Evolutionary conservation across 1,140 invertebrate genomes (phyloP), one percentile per base, ranked within the genome.

Genomic region (Cydia fagiglandana): DNA sequence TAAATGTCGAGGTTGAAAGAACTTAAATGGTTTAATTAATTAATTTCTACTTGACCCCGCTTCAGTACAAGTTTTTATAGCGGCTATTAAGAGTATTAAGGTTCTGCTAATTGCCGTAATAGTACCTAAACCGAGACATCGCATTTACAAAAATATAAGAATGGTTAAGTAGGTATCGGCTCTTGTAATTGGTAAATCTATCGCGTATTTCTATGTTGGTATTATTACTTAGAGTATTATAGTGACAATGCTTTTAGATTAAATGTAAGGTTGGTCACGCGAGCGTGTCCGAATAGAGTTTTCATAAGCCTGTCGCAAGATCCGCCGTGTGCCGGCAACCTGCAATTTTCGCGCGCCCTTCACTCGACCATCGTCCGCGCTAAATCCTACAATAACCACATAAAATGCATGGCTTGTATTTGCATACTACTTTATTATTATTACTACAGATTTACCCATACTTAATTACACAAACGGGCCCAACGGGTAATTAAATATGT

Each of bases 271-370:
- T 70, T 70, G 17, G 34, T 20, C 66, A 45, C 38, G 34, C 66
- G 38, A 70, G 66, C 66, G 66, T 70, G 30, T 70, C 66, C n/a
- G 66, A 38, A 70, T 24, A 45, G 38, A 41, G 34, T 70, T 70
- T 70, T 70, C 66, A 70, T 41, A 17, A 70, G 30, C 3, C 30
- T 70, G 66, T 70, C 66, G 66, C 30, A 70, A 70, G 66, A 70
- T 70, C 66, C 66, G 34, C 61, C 28, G 28, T 10, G 66, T 38
- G n/a, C 64, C 34, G n/a, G 34, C 66, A 70, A 45, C 66, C 66
- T 41, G 34, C 66, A 70, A 70, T 70, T 70, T 61, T 61, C 56
- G 66, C n/a, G 5, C 34, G 66, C 66, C 66, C 66, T 70, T 70
- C 66, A 70, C 30, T 66, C 28, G 9, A 70, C 66, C 30, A 68